Base-by-base conservation (phyloP, 2,888 invertebrate genomes). In the Drosophila helvetica region DNA sequence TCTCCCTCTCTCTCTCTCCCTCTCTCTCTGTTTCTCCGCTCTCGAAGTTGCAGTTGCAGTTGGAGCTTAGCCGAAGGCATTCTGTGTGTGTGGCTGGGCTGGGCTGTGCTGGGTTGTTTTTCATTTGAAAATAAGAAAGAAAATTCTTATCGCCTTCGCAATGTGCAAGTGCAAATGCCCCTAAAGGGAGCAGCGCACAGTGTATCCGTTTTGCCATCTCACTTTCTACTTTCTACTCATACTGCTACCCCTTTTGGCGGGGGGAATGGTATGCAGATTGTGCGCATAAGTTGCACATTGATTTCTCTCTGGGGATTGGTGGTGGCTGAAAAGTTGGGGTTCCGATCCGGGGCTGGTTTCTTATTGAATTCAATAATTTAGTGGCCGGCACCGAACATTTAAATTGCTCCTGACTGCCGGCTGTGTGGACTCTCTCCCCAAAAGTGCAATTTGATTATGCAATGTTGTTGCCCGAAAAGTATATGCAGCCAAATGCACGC, bases 331-430 rank as follows among this genome's bases (percentile, higher is more conserved):
- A 46, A 57, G 64, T 57, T 54, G 45, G 48, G 25, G 55, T 43
- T 54, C 54, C 64, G 46, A 52, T 52, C 61, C 52, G 48, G 51
- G 51, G 50, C n/a, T 50, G 48, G 61, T 73, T 73, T 86, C 78
- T 84, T 88, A 86, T 86, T 86, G 84, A 88, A 84, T 88, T 86
- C 86, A 86, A 86, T 86, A 86, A 86, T 86, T 86, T 88, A 88
- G 81, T 84, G 79, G 73, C 66, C 71, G 58, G 77, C 66, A 42
- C 59, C 73, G 75, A 73, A 87, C 75, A 83, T 85, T 87, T 79
- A 83, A 87, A 87, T 83, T 87, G 87, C 74, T 72, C 66, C 69
- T 77, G 66, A 66, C 66, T 54, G 66, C 27, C 71, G 81, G 62
- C 64, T 38, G 7, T 38, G 38, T 6, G 38, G 38, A 15, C 38